Evolutionary conservation across 2,113 vertebrate species (phyloP).

Genomic region (Elachura formosa): DNA sequence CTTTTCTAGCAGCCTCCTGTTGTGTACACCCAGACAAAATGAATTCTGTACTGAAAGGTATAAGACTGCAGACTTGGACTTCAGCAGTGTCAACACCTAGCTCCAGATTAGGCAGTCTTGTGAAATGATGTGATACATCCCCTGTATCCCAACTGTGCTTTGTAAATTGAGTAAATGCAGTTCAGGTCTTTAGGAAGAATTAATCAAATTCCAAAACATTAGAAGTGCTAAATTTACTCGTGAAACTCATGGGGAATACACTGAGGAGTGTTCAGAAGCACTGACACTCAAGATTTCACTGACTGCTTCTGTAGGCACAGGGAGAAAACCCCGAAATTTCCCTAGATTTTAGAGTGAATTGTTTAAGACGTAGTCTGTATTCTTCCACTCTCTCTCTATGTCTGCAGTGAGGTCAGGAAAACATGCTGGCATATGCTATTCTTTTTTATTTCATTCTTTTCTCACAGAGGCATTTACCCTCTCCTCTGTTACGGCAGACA

Average conservation of each 20-base stretch:
- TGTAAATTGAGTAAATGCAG: neutral
- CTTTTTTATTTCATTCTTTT: neutral
- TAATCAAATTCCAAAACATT: neutral
- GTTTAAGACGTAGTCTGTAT: neutral
- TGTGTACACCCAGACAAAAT: neutral
- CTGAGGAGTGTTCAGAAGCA: neutral
- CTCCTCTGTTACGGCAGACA: neutral
- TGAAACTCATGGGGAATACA: neutral
- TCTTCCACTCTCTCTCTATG: neutral
- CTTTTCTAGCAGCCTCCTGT: neutral
- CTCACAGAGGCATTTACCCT: no score
- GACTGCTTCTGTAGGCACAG: neutral
- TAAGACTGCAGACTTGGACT: neutral
- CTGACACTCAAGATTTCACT: neutral
- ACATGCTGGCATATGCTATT: neutral
- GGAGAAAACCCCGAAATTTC: fast-evolving
- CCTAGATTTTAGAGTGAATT: neutral
- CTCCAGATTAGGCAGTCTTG: neutral
- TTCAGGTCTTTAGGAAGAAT: neutral
- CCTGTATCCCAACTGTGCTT: neutral
- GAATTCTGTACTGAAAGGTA: neutral
- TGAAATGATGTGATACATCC: neutral
- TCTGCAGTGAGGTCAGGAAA: neutral
- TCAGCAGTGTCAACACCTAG: neutral
- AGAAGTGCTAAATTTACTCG: fast-evolving